Evolutionary conservation across 2,797 vertebrate species (phyloP).

Genomic region (Mormyrops attenuatus): DNA sequence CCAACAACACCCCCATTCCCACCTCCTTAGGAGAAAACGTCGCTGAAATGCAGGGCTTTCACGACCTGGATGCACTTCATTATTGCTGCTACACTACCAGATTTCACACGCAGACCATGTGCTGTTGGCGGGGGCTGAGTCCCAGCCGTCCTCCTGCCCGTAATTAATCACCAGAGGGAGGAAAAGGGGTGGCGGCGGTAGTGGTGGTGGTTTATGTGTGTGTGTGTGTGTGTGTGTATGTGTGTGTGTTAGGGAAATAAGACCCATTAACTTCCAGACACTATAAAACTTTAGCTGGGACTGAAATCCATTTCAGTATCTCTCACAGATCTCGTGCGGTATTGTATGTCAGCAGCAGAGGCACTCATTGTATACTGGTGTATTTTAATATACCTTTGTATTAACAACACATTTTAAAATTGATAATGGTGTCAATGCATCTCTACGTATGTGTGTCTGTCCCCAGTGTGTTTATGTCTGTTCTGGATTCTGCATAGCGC

Average conservation of each 20-base stretch:
- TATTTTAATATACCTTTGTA: not conserved
- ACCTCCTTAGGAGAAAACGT: constrained; percentile 25
- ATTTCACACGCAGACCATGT: constrained; percentile 39
- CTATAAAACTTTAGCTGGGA: not conserved
- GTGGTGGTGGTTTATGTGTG: no score
- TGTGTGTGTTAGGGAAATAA: not conserved
- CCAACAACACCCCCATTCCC: constrained; percentile 19
- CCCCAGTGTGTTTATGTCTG: not conserved
- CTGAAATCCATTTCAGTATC: not conserved
- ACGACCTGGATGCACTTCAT: constrained; percentile 34
- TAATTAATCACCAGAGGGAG: not conserved
- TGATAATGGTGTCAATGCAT: not conserved
- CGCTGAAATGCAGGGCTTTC: constrained; percentile 37
- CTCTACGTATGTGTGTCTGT: not conserved
- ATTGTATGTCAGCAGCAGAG: not conserved
- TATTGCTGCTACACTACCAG: constrained; percentile 46
- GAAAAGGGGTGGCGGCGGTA: not conserved
- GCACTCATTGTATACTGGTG: not conserved
- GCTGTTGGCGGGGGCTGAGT: constrained; percentile 28
- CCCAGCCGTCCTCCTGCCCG: not conserved
- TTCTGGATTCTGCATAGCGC: not conserved
- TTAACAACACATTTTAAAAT: not conserved
- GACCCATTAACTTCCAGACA: not conserved
- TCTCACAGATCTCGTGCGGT: not conserved
- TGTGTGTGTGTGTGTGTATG: not conserved